These are phyloP conservation scores for Danio choprae DNA, from an alignment of 2,797 vertebrate species.

Conservation along the genomic window DNA sequence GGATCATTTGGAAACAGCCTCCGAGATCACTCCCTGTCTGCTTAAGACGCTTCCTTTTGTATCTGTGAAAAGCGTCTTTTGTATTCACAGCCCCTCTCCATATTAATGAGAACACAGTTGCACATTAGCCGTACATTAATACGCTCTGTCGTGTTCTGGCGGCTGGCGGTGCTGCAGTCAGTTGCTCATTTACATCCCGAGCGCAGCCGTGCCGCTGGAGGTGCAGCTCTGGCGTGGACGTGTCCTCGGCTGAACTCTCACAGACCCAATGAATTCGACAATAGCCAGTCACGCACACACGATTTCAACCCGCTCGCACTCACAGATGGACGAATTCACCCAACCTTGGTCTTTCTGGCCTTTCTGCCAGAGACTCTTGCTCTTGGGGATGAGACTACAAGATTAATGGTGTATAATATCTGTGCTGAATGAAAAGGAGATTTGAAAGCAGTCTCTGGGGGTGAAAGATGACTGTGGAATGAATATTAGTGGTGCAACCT, in stretches of 20 bases:
- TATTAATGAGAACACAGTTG: conserved; percentile 50
- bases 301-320: conserved; percentile 8
- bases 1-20: conserved; percentile 23
- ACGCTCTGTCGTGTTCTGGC: conserved; percentile 32
- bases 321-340: conserved; percentile 46
- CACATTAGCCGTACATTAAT: conserved; percentile 52
- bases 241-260: conserved; percentile 59
- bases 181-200: conserved; percentile 46
- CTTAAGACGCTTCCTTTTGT: conserved; percentile 29
- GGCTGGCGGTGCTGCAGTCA: conserved; percentile 37
- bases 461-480: conserved; percentile 45
- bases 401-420: conserved; percentile 60
- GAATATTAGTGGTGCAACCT: conserved; percentile 49
- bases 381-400: conserved; percentile 55
- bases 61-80: conserved; percentile 27
- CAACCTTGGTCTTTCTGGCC: conserved; percentile 42
- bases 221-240: conserved; percentile 36
- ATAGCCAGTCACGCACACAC: conserved; percentile 46
- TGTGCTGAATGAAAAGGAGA: conserved; percentile 45
- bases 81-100: conserved; percentile 41
- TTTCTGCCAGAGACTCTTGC: conserved; percentile 48
- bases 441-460: conserved; percentile 46
- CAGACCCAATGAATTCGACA: conserved; percentile 37
- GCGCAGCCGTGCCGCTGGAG: conserved; percentile 29
- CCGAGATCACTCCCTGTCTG: conserved; percentile 15